These are phyloP conservation scores for Pyrgilauda ruficollis DNA, from an alignment of 2,113 vertebrate genomes.

Conservation along the genomic window DNA sequence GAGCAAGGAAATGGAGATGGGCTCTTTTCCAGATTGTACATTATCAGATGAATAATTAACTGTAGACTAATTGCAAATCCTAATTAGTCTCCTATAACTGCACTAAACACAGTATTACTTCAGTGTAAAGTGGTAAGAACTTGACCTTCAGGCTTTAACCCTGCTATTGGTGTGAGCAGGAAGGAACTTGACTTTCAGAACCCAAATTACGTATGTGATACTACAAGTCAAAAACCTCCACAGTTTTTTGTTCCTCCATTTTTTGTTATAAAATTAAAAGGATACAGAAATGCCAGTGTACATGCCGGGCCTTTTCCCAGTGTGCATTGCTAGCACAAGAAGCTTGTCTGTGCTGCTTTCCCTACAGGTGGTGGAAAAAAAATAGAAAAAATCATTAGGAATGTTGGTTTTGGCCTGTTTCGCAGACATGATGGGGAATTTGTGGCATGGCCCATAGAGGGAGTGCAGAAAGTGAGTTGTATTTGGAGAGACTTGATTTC, in stretches of 20 bases:
- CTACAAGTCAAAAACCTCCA: background rate
- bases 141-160: constrained; percentile 25
- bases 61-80: constrained; percentile 30
- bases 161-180: background rate
- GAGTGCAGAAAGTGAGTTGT: background rate
- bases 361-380: background rate
- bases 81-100: constrained; percentile 9
- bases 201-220: background rate
- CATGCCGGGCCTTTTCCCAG: fast-evolving
- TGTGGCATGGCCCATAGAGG: fast-evolving
- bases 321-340: background rate
- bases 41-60: constrained; percentile 63
- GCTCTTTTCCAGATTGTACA: constrained; percentile 23
- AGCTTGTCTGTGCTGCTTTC: background rate
- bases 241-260: background rate
- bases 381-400: fast-evolving
- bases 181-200: background rate
- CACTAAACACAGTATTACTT: background rate
- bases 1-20: background rate
- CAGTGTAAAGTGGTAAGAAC: background rate
- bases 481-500: background rate
- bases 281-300: fast-evolving
- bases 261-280: background rate
- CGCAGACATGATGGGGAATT: background rate
- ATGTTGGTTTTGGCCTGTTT: background rate